These are phyloP conservation scores for Pterocles orientalis DNA, from an alignment of 2,113 vertebrate species.

Conservation along the genomic window DNA sequence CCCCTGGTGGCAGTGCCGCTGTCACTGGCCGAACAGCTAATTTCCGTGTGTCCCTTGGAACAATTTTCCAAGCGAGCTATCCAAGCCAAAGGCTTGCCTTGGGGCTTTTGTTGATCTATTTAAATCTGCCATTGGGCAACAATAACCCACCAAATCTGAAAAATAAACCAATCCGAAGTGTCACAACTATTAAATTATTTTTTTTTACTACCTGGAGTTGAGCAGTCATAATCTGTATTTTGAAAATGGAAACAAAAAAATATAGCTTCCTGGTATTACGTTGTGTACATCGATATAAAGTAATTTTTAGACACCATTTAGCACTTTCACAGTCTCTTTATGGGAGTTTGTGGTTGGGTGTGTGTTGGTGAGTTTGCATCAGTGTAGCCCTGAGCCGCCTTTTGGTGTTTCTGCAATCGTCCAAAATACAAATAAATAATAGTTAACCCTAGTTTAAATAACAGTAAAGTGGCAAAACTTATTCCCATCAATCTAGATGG, in stretches of 20 bases:
- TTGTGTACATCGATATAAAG: too few relatives aligned
- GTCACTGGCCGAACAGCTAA: background rate
- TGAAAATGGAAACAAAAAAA: background rate
- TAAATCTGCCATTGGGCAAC: fast-evolving
- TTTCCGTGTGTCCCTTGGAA: background rate
- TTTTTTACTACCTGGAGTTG: background rate
- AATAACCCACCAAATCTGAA: background rate
- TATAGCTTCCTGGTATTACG: fast-evolving
- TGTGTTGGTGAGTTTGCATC: background rate
- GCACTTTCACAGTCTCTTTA: background rate
- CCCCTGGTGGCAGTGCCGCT: background rate
- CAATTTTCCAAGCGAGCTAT: background rate
- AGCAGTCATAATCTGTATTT: background rate
- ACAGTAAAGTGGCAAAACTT: background rate
- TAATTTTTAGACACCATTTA: background rate
- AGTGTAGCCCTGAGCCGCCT: background rate
- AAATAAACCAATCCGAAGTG: background rate
- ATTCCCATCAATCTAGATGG: background rate
- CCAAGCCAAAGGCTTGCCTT: background rate
- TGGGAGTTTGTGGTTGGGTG: background rate
- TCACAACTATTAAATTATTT: background rate
- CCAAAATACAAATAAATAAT: background rate
- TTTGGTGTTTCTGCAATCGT: background rate
- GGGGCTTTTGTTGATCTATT: background rate
- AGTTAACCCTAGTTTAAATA: background rate